Percentiles rank a stretch among this genome's conserved stretches.
Conservation (phyloP, 2,888 invertebrate genomes). For the Clanis bilineata region DNA sequence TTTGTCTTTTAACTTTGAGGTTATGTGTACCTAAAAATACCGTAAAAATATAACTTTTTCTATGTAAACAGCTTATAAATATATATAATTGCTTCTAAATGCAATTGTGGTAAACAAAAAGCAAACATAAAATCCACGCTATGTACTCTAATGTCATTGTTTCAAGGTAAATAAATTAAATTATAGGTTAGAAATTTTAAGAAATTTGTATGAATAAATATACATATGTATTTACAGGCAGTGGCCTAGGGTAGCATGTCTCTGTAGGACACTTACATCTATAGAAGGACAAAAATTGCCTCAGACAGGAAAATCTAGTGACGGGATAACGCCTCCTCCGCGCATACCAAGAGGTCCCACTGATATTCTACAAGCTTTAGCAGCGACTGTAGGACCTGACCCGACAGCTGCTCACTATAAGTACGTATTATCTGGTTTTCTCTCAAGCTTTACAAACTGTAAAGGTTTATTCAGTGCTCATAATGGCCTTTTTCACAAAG, state of each 20-base stretch:
- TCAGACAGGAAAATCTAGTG: constrained; percentile 52
- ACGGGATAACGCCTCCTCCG: constrained; percentile 82
- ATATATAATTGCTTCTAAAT: background rate
- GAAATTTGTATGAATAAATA: constrained; percentile 2
- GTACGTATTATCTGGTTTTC: constrained; percentile 40
- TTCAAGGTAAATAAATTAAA: constrained; percentile 41
- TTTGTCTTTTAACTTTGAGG: background rate
- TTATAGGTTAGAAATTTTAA: background rate
- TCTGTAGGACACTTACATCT: constrained; percentile 59
- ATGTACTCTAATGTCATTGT: constrained; percentile 58
- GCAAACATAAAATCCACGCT: background rate
- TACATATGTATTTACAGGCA: constrained; percentile 44
- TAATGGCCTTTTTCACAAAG: no score
- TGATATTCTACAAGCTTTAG: constrained; percentile 90
- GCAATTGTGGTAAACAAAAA: background rate
- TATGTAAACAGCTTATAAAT: background rate
- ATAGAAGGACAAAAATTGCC: constrained; percentile 69
- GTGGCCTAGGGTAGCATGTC: constrained; percentile 57
- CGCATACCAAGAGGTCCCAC: constrained; percentile 90
- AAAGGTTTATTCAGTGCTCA: no score
- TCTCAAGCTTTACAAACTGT: no score
- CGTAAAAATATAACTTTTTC: background rate
- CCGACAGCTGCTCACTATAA: constrained; percentile 94
- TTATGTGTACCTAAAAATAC: background rate
- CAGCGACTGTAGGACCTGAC: constrained; percentile 90